Evolutionary conservation across 2,797 vertebrate genomes (phyloP).

Genomic region (Acanthurus leucopareius): DNA sequence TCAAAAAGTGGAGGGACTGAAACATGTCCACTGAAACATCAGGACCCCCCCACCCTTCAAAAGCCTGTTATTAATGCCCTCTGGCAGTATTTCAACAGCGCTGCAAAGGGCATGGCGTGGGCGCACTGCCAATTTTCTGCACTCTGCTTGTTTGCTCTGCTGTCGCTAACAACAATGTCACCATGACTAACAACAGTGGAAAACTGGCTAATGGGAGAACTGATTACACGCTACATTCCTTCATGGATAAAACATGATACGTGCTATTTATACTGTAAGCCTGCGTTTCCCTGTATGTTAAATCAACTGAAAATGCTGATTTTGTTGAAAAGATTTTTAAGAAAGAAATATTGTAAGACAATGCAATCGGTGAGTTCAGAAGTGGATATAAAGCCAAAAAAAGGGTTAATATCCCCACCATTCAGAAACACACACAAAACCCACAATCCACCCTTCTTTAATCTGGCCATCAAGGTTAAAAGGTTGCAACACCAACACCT

Average conservation of each 20-base stretch:
- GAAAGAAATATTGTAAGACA: background rate
- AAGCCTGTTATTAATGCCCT: constrained; percentile 60
- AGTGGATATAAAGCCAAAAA: background rate
- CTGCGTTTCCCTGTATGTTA: background rate
- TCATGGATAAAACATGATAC: constrained; percentile 65
- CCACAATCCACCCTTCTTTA: background rate
- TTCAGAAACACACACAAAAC: background rate
- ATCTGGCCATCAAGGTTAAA: background rate
- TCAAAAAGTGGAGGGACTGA: background rate
- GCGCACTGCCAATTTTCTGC: constrained; percentile 66
- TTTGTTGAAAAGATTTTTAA: constrained; percentile 7
- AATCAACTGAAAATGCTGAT: constrained; percentile 40
- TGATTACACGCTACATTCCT: constrained; percentile 70
- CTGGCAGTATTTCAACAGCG: constrained; percentile 57
- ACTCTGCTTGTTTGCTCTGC: constrained; percentile 71
- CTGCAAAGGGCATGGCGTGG: constrained; percentile 70
- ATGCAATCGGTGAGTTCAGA: background rate
- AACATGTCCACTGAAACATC: constrained; percentile 44
- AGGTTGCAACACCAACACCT: accelerated
- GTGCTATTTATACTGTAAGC: constrained; percentile 40
- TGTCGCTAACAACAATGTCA: constrained; percentile 71
- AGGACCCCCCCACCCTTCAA: constrained; percentile 25
- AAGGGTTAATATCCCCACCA: background rate
- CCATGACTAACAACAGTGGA: constrained; percentile 72
- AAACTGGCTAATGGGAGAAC: constrained; percentile 64